Percentiles rank a stretch among this genome's conserved stretches.
Evolutionary conservation across 2,113 vertebrate genomes (phyloP).

Genomic region (Solea solea): DNA sequence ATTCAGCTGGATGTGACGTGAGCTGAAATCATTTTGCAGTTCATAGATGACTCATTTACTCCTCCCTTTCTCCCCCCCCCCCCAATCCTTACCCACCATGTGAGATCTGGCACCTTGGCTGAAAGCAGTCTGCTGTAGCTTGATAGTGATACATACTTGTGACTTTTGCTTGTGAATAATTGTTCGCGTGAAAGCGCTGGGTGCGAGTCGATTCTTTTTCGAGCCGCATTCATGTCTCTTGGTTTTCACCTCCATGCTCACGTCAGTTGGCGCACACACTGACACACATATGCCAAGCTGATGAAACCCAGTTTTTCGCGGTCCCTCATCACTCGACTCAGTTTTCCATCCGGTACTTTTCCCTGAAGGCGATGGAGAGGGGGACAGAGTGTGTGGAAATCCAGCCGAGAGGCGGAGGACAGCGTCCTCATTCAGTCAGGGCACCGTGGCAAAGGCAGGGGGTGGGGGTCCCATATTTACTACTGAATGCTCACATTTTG

Average conservation of each 20-base stretch:
- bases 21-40: conserved; percentile 69
- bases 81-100: conserved; percentile 22
- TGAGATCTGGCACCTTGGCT: conserved; percentile 35
- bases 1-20: conserved; percentile 70
- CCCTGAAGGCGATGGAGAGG: conserved; percentile 58
- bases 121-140: conserved; percentile 26
- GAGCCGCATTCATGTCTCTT: conserved; percentile 1
- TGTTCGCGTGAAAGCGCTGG: background rate
- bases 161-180: background rate
- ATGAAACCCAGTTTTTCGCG: conserved; percentile 65
- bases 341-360: conserved; percentile 59
- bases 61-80: conserved; percentile 10
- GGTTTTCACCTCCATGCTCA: conserved; percentile 8
- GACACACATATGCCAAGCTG: conserved; percentile 73
- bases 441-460: conserved; percentile 3
- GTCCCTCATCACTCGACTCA: conserved; percentile 67
- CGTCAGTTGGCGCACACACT: conserved; percentile 34
- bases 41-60: conserved; percentile 68
- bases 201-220: background rate
- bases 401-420: conserved; percentile 45
- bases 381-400: conserved; percentile 20
- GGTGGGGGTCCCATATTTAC: background rate
- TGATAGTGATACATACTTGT: conserved; percentile 3
- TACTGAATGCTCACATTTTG: conserved; percentile 1
- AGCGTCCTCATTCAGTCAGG: conserved; percentile 63